These are phyloP conservation scores for Masticophis lateralis DNA, from an alignment of 2,797 vertebrate genomes.

Conservation along the genomic window DNA sequence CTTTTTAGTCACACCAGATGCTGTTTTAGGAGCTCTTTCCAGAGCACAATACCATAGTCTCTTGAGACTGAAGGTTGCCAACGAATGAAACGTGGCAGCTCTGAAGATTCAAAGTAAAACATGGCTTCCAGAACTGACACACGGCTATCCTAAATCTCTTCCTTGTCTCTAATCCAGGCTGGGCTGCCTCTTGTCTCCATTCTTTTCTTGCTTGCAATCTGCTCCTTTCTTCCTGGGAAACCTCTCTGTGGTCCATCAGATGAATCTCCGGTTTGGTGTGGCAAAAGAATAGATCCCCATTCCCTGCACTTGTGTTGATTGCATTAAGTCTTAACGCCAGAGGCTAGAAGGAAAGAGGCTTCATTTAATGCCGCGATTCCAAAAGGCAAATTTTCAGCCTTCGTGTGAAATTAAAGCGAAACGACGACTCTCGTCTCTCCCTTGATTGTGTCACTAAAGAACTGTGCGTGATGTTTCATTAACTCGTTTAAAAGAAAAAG, in stretches of 20 bases:
- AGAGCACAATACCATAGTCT: no score
- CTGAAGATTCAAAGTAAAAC: no score
- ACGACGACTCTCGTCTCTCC: neutral
- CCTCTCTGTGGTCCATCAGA: neutral
- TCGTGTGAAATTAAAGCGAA: conserved; percentile 11
- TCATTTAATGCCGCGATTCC: conserved; percentile 8
- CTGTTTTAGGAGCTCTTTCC: no score
- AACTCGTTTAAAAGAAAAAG: neutral
- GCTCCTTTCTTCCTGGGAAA: neutral
- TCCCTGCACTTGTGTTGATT: neutral
- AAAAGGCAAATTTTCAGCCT: conserved; percentile 7
- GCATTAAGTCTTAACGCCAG: conserved; percentile 14
- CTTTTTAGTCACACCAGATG: no score
- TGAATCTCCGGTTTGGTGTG: neutral
- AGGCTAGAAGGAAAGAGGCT: conserved; percentile 13
- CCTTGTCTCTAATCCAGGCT: neutral
- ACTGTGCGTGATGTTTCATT: neutral
- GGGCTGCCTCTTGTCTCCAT: neutral
- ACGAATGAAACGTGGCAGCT: no score
- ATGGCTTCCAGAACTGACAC: no score
- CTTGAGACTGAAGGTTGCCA: no score
- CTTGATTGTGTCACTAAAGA: neutral
- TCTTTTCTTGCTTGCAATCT: neutral
- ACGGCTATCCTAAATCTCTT: neutral
- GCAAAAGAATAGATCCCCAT: neutral